Conservation (phyloP, 2,888 invertebrate species). For the Scelioninae gen. 2 region DNA sequence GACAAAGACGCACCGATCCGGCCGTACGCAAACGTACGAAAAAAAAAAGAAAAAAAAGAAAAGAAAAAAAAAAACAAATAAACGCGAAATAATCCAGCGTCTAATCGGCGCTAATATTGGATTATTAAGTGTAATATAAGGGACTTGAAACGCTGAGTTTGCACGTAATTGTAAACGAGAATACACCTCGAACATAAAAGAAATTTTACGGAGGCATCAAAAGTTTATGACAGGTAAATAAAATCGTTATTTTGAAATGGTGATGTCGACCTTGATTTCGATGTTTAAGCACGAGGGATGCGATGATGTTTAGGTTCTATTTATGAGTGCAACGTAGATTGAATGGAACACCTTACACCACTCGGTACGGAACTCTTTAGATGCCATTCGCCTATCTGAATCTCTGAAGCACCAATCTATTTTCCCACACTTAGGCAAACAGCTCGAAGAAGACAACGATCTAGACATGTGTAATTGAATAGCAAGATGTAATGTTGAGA, state of each 20-base stretch:
- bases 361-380: slow-evolving; percentile 44
- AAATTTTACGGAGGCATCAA: slow-evolving; percentile 41
- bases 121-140: too few relatives aligned
- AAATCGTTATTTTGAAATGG: slow-evolving; percentile 39
- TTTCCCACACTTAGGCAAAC: slow-evolving; percentile 53
- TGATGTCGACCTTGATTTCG: slow-evolving; percentile 51
- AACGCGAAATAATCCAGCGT: too few relatives aligned
- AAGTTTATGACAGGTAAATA: slow-evolving; percentile 53
- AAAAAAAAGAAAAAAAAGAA: too few relatives aligned
- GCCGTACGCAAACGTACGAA: too few relatives aligned
- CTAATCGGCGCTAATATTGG: too few relatives aligned
- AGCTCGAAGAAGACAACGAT: slow-evolving; percentile 51
- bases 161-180: slow-evolving; percentile 37
- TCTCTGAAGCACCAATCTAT: slow-evolving; percentile 54
- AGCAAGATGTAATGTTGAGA: slow-evolving; percentile 37
- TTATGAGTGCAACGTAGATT: slow-evolving; percentile 32
- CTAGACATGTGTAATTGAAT: slow-evolving; percentile 49
- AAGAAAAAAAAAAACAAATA: too few relatives aligned
- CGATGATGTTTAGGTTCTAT: slow-evolving; percentile 48
- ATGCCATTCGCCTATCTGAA: slow-evolving; percentile 52
- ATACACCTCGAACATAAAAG: slow-evolving; percentile 22
- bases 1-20: too few relatives aligned
- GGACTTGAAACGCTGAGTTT: slow-evolving; percentile 20
- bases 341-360: slow-evolving; percentile 53
- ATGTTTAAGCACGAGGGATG: slow-evolving; percentile 36